Percentiles rank a stretch among this genome's conserved stretches.
phyloP scores from a whole-genome alignment of 2,888 invertebrate species.

The Arrhopalites spinosus region DNA sequence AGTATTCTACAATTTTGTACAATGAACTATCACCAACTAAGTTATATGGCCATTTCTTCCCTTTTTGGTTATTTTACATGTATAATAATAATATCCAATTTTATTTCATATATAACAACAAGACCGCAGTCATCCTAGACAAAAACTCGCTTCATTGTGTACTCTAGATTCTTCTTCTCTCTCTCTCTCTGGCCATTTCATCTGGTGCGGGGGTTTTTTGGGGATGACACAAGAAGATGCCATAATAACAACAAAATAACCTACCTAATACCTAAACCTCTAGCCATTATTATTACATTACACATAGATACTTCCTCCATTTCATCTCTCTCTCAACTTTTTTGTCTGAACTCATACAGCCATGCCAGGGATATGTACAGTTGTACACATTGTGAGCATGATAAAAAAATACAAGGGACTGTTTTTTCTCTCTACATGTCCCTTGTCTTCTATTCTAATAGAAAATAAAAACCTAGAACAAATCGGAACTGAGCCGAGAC shows the following conservation, averaged over 20 bases:
- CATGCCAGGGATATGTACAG: not conserved
- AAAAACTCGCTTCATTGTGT: too few relatives aligned
- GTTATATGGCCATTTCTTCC: constrained; percentile 27
- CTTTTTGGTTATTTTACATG: constrained; percentile 13
- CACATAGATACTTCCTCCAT: constrained; percentile 37
- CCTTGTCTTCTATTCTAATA: not conserved
- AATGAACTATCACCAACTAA: constrained; percentile 6
- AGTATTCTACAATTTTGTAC: not conserved
- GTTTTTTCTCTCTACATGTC: not conserved
- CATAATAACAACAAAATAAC: constrained; percentile 34
- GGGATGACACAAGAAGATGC: constrained; percentile 42
- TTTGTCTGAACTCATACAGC: not conserved
- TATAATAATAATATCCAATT: not conserved
- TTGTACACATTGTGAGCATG: not conserved
- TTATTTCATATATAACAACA: too few relatives aligned
- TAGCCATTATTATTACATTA: constrained; percentile 46
- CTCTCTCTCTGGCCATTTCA: constrained; percentile 33
- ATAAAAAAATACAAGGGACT: not conserved
- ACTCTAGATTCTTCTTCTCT: constrained; percentile 17
- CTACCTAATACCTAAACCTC: constrained; percentile 44
- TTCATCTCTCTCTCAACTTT: constrained; percentile 1
- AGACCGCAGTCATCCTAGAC: too few relatives aligned
- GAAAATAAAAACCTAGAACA: constrained; percentile 21
- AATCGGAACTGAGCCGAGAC: constrained; percentile 40
- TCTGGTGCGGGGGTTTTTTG: not conserved